Percentiles rank a stretch among this genome's conserved stretches.
Conservation (phyloP, 2,113 vertebrate species). For the Chloroceryle aenea region DNA sequence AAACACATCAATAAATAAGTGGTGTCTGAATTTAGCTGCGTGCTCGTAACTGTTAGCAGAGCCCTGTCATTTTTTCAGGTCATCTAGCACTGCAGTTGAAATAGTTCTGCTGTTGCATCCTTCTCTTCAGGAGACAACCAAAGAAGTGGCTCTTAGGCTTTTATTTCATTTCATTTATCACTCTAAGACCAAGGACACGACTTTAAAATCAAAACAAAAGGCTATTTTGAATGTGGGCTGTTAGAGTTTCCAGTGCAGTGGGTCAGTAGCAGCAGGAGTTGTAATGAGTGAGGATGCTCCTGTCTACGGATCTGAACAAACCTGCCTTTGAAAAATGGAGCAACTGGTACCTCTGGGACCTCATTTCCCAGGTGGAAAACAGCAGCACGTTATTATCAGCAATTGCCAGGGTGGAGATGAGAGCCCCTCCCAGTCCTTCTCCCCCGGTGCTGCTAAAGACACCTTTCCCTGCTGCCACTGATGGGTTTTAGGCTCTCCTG, state of each 20-base stretch:
- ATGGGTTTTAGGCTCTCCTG: not conserved
- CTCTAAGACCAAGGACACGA: not conserved
- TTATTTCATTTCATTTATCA: not conserved
- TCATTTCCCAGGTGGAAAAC: conserved; percentile 14
- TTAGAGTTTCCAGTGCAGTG: not conserved
- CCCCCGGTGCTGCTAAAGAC: not conserved
- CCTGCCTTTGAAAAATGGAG: not conserved
- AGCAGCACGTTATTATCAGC: not conserved
- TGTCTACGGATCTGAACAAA: not conserved
- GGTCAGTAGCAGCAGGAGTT: not conserved
- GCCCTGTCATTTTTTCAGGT: conserved; percentile 59
- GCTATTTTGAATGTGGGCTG: not conserved
- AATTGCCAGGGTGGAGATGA: not conserved
- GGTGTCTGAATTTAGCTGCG: conserved; percentile 29
- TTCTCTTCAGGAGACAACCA: conserved; percentile 35
- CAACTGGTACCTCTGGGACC: not conserved
- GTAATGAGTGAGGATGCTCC: conserved; percentile 2
- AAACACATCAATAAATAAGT: conserved; percentile 69
- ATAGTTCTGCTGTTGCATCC: conserved; percentile 13
- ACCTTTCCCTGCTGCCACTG: not conserved
- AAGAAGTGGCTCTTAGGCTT: not conserved
- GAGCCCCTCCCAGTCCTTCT: not conserved
- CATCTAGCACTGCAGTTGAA: conserved; percentile 1
- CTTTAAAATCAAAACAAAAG: not conserved
- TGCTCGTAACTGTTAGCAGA: not conserved